Conservation (phyloP, 53 echinoderm and acorn worm genomes). For the Holothuria leucospilota region DNA sequence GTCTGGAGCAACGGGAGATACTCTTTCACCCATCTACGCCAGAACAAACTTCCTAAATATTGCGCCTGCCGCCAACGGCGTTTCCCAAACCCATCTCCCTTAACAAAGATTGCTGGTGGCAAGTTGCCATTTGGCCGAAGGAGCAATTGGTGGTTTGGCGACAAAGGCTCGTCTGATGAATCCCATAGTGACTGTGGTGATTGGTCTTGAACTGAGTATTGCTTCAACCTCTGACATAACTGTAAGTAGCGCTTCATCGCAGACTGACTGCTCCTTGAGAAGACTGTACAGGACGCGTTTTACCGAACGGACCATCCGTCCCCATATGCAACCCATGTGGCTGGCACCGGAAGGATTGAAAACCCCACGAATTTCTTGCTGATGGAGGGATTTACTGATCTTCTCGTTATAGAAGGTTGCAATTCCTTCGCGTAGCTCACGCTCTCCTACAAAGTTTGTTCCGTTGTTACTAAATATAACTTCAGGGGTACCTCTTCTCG, state of each 20-base stretch:
- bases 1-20: constrained; percentile 65
- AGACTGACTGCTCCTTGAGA: constrained; percentile 44
- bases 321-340: constrained; percentile 74
- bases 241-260: constrained; percentile 54
- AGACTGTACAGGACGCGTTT: constrained; percentile 51
- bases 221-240: constrained; percentile 74
- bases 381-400: constrained; percentile 31
- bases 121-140: not conserved
- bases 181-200: constrained; percentile 57
- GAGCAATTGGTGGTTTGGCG: constrained; percentile 65
- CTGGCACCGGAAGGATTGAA: constrained; percentile 69
- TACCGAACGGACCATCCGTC: constrained; percentile 53
- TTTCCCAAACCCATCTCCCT: no score
- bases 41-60: constrained; percentile 58
- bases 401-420: no score
- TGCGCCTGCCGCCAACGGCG: no score
- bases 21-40: constrained; percentile 67
- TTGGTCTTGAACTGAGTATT: constrained; percentile 61
- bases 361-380: constrained; percentile 58
- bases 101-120: no score
- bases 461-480: constrained; percentile 66
- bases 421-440: no score
- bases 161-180: constrained; percentile 56
- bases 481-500: constrained; percentile 56
- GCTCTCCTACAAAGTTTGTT: constrained; percentile 63